phyloP scores from a whole-genome alignment of 2,888 invertebrate species.

The Lissocephala sabroskyi region DNA sequence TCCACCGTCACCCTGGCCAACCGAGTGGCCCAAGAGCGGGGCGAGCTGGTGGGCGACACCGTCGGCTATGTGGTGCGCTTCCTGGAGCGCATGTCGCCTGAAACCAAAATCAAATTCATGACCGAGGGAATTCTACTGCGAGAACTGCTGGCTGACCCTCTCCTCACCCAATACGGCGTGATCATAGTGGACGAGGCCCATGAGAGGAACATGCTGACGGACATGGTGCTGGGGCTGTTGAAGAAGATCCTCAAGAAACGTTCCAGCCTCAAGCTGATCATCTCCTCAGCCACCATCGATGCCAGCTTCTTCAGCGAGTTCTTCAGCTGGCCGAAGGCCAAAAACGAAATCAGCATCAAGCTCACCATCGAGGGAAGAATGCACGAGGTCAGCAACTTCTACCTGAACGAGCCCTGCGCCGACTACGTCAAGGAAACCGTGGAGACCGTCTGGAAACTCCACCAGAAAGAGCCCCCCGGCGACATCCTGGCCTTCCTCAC shows the following conservation, averaged over 20 bases:
- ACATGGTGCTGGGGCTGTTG: slow-evolving; percentile 92
- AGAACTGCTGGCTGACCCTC: slow-evolving; percentile 96
- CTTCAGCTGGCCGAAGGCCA: slow-evolving; percentile 75
- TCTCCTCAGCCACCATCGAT: slow-evolving; percentile 97
- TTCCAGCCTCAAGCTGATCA: slow-evolving; percentile 84
- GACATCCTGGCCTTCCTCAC: slow-evolving; percentile 95
- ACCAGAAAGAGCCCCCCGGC: slow-evolving; percentile 84
- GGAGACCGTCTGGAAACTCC: slow-evolving; percentile 91
- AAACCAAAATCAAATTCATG: slow-evolving; percentile 88
- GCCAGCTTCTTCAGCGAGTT: slow-evolving; percentile 88
- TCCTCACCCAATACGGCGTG: slow-evolving; percentile 89
- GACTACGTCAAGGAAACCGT: slow-evolving; percentile 92
- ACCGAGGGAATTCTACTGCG: slow-evolving; percentile 96
- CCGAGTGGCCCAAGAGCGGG: slow-evolving; percentile 91
- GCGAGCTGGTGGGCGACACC: slow-evolving; percentile 80
- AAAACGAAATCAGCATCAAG: slow-evolving; percentile 79
- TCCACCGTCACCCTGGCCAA: slow-evolving; percentile 91
- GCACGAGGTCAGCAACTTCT: slow-evolving; percentile 90
- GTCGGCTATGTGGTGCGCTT: slow-evolving; percentile 93
- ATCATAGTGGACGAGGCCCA: slow-evolving; percentile 97
- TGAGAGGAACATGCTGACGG: slow-evolving; percentile 93
- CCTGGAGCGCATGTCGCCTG: slow-evolving; percentile 77
- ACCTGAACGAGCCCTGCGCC: slow-evolving; percentile 86
- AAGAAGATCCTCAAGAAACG: slow-evolving; percentile 93
- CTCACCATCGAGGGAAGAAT: slow-evolving; percentile 91